Evolutionary conservation across 2,797 vertebrate species (phyloP).

Genomic region (Ctenosaura bakeri): DNA sequence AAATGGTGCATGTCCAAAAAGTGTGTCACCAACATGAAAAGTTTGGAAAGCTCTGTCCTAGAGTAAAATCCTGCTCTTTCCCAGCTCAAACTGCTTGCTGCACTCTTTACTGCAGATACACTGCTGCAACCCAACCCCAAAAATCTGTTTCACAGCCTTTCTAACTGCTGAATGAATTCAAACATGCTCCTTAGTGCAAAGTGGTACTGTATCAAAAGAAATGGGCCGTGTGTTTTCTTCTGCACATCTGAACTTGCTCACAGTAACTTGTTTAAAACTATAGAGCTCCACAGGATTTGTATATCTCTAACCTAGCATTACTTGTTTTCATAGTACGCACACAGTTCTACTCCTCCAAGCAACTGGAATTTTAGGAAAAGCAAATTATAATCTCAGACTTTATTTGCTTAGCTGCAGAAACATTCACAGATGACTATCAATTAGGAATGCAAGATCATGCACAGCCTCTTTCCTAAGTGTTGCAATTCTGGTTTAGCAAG

Average conservation of each 20-base stretch:
- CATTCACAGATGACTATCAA: not conserved
- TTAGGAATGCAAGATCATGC: not conserved
- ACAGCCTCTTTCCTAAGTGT: not conserved
- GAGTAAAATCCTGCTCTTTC: too few relatives aligned
- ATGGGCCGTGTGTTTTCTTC: not conserved
- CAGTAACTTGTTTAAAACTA: not conserved
- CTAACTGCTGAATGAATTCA: not conserved
- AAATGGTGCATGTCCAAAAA: too few relatives aligned
- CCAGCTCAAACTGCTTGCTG: too few relatives aligned
- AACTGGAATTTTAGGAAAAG: not conserved
- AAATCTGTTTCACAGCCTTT: too few relatives aligned
- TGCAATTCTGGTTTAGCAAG: conserved; percentile 15
- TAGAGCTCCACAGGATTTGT: too few relatives aligned
- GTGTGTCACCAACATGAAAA: too few relatives aligned
- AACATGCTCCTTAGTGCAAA: not conserved
- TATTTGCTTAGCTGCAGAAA: not conserved
- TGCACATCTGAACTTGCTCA: not conserved
- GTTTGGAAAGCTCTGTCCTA: too few relatives aligned
- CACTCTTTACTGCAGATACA: too few relatives aligned
- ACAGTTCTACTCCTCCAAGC: not conserved
- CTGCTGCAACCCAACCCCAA: too few relatives aligned
- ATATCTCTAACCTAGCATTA: not conserved
- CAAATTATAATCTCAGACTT: not conserved
- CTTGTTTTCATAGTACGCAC: not conserved
- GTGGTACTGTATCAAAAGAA: not conserved